Base-by-base conservation (phyloP, 2,113 vertebrate genomes). In the Phalacrocorax brasilianus region DNA sequence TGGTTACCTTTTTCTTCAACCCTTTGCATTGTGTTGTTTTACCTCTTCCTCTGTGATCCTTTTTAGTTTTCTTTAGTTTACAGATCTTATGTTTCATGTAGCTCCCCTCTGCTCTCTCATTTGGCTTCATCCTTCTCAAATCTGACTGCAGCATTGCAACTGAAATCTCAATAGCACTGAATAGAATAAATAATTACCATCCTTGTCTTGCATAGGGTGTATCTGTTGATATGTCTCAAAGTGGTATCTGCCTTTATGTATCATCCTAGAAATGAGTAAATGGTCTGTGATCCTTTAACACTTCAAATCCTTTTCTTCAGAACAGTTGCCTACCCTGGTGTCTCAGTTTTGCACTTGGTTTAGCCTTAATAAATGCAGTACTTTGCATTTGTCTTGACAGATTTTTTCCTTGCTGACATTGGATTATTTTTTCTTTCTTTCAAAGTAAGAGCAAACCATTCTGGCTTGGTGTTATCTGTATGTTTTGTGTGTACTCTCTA, bases 101-200 rank as follows among this genome's bases (percentile, higher is more conserved):
- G 52, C 35, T 94, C 40, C 45, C 19, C 58, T 87, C 56, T 89
- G 56, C 65, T 89, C 26, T 91, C 77, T 95, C 35, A 16, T 96
- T 96, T 91, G 66, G 21, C 62, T 96, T 89, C 70, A 78, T 67
- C 35, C 27, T 85, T 87, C 77, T 61, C 49, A 79, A 89, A 89
- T 52, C 44, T 72, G 66, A 92, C 78, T 0, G 2, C 61, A 87
- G 56, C 9, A 38, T 78, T 95, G 58, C 87, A 89, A 65, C 44
- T 61, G 58, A 87, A 92, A 89, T 89, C 89, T 94, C 82, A 71
- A 26, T 62, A 88, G 91, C 15, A 87, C 35, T 52, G 74, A 85
- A 67, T 28, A 90, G 81, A 90, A 91, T 88, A 94, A 89, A 89
- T 93, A 91, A 91, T 75, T 76, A 67, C 63, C 11, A 40, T 58